These are phyloP conservation scores for Conus canariensis DNA, from an alignment of 2,888 invertebrate genomes.

Conservation along the genomic window DNA sequence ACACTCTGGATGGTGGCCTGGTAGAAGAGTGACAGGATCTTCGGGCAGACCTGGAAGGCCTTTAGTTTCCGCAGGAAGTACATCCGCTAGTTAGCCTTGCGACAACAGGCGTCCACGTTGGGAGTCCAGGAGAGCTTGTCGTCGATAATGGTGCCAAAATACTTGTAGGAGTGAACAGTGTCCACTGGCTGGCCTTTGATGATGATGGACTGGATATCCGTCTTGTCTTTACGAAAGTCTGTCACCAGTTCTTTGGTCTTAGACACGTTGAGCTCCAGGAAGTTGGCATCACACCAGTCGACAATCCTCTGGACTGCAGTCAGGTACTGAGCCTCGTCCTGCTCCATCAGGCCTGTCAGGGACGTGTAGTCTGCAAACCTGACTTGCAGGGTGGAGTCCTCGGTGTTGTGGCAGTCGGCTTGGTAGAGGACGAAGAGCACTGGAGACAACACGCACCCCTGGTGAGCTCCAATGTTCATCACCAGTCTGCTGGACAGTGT, in stretches of 20 bases:
- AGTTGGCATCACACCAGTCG: slow-evolving; percentile 26
- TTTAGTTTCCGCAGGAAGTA: not conserved
- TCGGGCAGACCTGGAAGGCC: not conserved
- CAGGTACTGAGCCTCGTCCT: no score
- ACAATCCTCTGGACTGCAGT: not conserved
- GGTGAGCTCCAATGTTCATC: slow-evolving; percentile 18
- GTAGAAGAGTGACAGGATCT: not conserved
- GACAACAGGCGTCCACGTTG: not conserved
- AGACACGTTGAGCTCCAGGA: slow-evolving; percentile 20
- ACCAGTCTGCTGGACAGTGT: not conserved
- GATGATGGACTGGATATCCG: not conserved
- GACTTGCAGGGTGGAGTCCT: not conserved
- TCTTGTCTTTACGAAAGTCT: not conserved
- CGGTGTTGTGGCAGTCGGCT: not conserved
- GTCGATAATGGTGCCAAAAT: not conserved
- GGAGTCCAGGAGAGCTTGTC: not conserved
- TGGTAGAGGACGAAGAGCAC: slow-evolving; percentile 18
- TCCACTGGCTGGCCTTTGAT: not conserved
- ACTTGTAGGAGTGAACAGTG: not conserved
- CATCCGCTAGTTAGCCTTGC: slow-evolving; percentile 2
- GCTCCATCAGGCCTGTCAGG: no score
- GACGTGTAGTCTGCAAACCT: slow-evolving; percentile 11
- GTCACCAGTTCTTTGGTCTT: slow-evolving; percentile 20
- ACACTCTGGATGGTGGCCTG: not conserved
- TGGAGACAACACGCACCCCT: slow-evolving; percentile 25